phyloP scores from a whole-genome alignment of 2,797 vertebrate genomes.

The Nannoperca australis region DNA sequence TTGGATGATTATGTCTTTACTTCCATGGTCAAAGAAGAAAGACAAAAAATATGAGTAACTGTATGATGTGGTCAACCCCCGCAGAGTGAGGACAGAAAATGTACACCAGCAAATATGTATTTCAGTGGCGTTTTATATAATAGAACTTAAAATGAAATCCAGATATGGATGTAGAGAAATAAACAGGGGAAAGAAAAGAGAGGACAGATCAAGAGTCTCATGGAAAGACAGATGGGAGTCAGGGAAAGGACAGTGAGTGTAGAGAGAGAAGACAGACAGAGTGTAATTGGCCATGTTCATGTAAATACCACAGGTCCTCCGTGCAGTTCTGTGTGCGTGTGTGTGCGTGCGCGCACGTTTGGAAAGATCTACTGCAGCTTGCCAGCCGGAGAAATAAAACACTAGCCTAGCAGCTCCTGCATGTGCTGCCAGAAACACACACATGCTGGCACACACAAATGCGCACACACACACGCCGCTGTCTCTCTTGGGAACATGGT shows the following conservation, averaged over 20 bases:
- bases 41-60: conserved; percentile 6
- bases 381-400: conserved; percentile 68
- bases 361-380: conserved; percentile 40
- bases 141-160: conserved; percentile 33
- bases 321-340: conserved; percentile 32
- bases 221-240: conserved; percentile 61
- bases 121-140: conserved; percentile 33
- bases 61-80: conserved; percentile 16
- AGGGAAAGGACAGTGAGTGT: conserved; percentile 62
- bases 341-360: conserved; percentile 3
- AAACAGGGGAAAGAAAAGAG: conserved; percentile 4
- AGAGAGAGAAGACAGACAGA: conserved; percentile 56
- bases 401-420: conserved; percentile 52
- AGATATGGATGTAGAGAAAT: conserved; percentile 18
- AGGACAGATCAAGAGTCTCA: conserved; percentile 36
- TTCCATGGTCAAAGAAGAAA: conserved; percentile 13
- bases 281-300: conserved; percentile 64
- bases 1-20: neutral
- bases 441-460: conserved; percentile 11
- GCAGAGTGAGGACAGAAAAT: conserved; percentile 2
- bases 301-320: conserved; percentile 62
- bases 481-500: conserved; percentile 35
- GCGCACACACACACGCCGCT: conserved; percentile 20
- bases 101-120: conserved; percentile 5
- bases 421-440: conserved; percentile 46